These are phyloP conservation scores for Myodes glareolus DNA, from an alignment of 2,113 vertebrate genomes.

Conservation along the genomic window DNA sequence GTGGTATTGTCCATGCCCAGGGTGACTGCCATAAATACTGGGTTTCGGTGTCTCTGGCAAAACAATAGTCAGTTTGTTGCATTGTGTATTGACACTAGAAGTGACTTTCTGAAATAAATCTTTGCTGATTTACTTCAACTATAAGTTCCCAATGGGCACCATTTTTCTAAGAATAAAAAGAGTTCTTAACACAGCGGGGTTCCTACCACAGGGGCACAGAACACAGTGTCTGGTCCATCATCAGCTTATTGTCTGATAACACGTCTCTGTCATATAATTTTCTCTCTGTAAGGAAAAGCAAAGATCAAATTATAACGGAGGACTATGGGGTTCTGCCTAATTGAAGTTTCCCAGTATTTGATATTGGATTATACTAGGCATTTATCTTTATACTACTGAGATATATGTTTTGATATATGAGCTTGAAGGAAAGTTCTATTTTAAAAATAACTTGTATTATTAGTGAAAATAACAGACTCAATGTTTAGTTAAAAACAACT, in stretches of 20 bases:
- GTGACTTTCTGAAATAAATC: conserved; percentile 57
- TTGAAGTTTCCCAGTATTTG: neutral
- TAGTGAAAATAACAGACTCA: neutral
- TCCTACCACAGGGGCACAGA: neutral
- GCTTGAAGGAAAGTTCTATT: conserved; percentile 44
- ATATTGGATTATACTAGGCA: neutral
- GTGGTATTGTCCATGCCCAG: neutral
- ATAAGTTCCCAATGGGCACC: neutral
- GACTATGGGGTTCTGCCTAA: neutral
- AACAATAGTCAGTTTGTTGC: neutral
- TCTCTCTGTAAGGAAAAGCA: conserved; percentile 56
- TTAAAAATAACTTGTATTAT: neutral
- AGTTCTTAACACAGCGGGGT: neutral
- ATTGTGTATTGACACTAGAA: conserved; percentile 2
- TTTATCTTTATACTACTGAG: neutral
- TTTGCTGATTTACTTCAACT: conserved; percentile 18
- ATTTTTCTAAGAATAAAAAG: conserved; percentile 37
- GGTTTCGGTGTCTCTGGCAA: neutral
- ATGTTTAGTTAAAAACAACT: conserved; percentile 23
- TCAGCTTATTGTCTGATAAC: neutral
- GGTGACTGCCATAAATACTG: neutral
- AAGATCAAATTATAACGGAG: conserved; percentile 54
- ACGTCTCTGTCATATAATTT: neutral
- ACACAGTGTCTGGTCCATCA: neutral
- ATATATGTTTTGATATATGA: conserved; percentile 35